These are phyloP conservation scores for Graptemys geographica DNA, from an alignment of 2,797 vertebrate species.

Conservation along the genomic window DNA sequence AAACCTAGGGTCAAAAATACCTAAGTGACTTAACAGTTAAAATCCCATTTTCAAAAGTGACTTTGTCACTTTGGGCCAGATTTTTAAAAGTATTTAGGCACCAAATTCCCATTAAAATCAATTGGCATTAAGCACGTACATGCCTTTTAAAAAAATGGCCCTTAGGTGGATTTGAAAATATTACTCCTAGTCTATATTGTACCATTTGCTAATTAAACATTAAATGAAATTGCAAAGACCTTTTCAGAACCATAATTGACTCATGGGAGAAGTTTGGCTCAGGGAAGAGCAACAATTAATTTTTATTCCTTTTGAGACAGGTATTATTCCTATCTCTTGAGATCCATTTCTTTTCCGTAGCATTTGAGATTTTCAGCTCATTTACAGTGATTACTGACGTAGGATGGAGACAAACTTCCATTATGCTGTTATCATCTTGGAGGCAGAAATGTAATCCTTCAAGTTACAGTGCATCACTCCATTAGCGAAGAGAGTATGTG, in stretches of 20 bases:
- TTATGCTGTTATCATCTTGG: not conserved
- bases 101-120: not conserved
- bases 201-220: not conserved
- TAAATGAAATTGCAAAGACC: not conserved
- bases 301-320: not conserved
- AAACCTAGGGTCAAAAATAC: not conserved
- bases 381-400: not conserved
- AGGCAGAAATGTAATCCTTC: not conserved
- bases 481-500: conserved; percentile 8
- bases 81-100: not conserved
- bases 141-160: not conserved
- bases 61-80: not conserved
- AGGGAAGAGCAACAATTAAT: not conserved
- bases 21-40: not conserved
- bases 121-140: not conserved
- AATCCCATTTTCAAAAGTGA: not conserved
- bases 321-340: not conserved
- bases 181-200: not conserved
- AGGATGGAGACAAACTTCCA: not conserved
- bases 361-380: not conserved
- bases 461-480: not conserved
- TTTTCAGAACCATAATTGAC: not conserved
- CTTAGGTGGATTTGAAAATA: not conserved
- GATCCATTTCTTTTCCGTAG: not conserved
- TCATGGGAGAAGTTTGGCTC: not conserved